Evolutionary conservation across 1,140 invertebrate genomes (phyloP), one percentile per base, ranked within the genome.

Genomic region (Bombus superbus): DNA sequence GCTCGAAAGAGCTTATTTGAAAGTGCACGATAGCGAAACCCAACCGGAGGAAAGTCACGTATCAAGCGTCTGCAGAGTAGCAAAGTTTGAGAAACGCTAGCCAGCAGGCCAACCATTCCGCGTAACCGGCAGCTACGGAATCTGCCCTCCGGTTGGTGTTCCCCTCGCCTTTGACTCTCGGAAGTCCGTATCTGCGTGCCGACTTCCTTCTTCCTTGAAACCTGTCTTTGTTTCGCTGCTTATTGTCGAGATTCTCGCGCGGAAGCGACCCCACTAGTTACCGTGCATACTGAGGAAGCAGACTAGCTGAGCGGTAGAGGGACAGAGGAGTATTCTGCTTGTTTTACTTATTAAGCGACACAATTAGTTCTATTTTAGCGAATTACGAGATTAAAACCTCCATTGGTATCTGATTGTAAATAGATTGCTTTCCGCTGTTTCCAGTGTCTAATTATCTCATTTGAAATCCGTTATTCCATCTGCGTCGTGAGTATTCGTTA

Each of bases 31-130:
- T 13, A 40, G n/a, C 32, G 28, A 13, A 38, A 32, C 1, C 13
- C 11, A 38, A 83, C 59, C 47, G 42, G 22, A 38, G 44, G 10
- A 77, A 59, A 83, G 82, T 78, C 82, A 71, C 82, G 82, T 84
- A 71, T 79, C 82, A 32, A 66, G 44, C 44, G 82, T 79, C 53
- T 32, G 9, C 40, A 38, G 25, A 15, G 10, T 18, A 2, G 66
- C 3, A 75, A 79, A 84, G 64, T 84, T 84, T 71, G 38, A 57
- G 82, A 44, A 57, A 47, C 40, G 80, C 35, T 69, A 42, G 25
- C 78, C 64, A 38, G 15, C 35, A 79, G 10, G 47, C 6, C 6
- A 47, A 22, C 25, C 35, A 4, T 44, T 68, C 11, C 32, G 53
- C n/a, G 25, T 3, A 38, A 44, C 69, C 80, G 53, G 44, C 35